Percentiles rank a stretch among this genome's conserved stretches.
Conservation (phyloP, 2,888 invertebrate species). For the Camponotus fellah region DNA sequence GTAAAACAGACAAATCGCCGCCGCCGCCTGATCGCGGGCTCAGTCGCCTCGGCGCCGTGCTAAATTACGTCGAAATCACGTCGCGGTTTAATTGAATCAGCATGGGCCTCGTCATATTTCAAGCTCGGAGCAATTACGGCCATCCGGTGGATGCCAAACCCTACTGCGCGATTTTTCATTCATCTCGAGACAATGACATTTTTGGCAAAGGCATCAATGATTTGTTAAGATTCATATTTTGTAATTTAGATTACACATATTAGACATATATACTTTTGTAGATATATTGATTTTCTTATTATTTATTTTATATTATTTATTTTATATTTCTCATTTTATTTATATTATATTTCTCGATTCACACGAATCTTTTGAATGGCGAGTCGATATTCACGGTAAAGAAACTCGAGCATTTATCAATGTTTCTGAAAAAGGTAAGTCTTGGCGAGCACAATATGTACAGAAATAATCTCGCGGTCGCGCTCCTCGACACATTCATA, state of each 20-base stretch:
- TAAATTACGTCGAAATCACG: slow-evolving; percentile 62
- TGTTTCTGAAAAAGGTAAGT: slow-evolving; percentile 36
- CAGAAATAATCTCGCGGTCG: slow-evolving; percentile 63
- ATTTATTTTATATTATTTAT: background rate
- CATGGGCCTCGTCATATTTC: slow-evolving; percentile 32
- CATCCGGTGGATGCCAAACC: background rate
- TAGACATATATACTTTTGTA: no score
- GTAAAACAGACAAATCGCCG: slow-evolving; percentile 60
- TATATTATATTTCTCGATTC: background rate
- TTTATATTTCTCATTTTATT: background rate
- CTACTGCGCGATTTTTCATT: background rate
- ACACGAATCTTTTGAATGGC: background rate
- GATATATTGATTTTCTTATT: background rate
- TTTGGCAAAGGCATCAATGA: background rate
- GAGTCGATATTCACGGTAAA: background rate
- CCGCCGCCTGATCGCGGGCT: slow-evolving; percentile 24
- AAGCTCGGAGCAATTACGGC: slow-evolving; percentile 8
- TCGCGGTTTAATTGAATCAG: slow-evolving; percentile 69
- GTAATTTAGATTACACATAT: background rate
- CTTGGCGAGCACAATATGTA: slow-evolving; percentile 36
- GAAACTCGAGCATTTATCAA: slow-evolving; percentile 31
- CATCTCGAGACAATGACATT: background rate
- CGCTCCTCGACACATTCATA: slow-evolving; percentile 32
- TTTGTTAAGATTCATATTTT: background rate
- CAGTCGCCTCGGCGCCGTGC: slow-evolving; percentile 34